These are phyloP conservation scores for Macropodus opercularis DNA, from an alignment of 2,797 vertebrate genomes.

Conservation along the genomic window DNA sequence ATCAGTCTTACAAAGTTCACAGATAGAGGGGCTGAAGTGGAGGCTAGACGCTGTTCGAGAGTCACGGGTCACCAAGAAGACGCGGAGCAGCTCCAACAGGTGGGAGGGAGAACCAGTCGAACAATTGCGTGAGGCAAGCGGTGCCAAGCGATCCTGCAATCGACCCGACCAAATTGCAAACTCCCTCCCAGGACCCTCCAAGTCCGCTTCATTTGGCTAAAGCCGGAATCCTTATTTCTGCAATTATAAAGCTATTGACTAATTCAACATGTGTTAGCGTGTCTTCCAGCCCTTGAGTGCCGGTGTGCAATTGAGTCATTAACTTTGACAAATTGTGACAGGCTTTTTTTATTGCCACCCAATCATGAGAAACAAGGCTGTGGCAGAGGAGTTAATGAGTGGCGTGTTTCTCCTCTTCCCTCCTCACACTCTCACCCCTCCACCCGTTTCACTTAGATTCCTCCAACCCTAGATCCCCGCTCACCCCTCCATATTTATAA, in stretches of 20 bases:
- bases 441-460: slow-evolving; percentile 85
- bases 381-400: slow-evolving; percentile 91
- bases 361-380: slow-evolving; percentile 83
- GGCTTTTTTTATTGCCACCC: slow-evolving; percentile 80
- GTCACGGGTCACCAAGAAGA: slow-evolving; percentile 83
- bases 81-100: slow-evolving; percentile 60
- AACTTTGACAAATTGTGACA: slow-evolving; percentile 87
- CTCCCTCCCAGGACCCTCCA: slow-evolving; percentile 64
- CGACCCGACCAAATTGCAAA: slow-evolving; percentile 71
- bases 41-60: slow-evolving; percentile 73
- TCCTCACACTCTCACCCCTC: slow-evolving; percentile 50
- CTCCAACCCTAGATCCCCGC: slow-evolving; percentile 67
- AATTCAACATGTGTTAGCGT: slow-evolving; percentile 71
- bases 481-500: slow-evolving; percentile 94
- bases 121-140: slow-evolving; percentile 29
- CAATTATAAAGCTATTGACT: slow-evolving; percentile 78
- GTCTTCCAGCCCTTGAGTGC: slow-evolving; percentile 68
- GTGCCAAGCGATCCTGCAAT: slow-evolving; percentile 64
- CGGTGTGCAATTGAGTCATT: slow-evolving; percentile 85
- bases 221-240: slow-evolving; percentile 64
- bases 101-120: slow-evolving; percentile 26
- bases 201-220: slow-evolving; percentile 71
- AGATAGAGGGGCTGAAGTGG: slow-evolving; percentile 82
- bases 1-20: slow-evolving; percentile 91
- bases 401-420: slow-evolving; percentile 83